phyloP scores from a whole-genome alignment of 2,888 invertebrate genomes.

The Acleris cristana region DNA sequence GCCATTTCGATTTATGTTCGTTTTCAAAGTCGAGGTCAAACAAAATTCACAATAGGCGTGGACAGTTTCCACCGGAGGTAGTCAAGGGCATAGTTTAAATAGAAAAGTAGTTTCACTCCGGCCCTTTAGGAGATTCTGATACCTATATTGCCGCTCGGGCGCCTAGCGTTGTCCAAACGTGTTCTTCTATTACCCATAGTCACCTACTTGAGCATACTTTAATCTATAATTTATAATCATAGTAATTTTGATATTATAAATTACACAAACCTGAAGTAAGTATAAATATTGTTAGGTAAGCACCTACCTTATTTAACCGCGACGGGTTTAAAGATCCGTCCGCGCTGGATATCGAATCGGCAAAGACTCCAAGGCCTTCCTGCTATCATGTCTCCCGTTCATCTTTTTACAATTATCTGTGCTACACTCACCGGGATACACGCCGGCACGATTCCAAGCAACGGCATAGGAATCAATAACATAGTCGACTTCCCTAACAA shows the following conservation, averaged over 20 bases:
- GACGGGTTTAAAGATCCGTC: slow-evolving; percentile 21
- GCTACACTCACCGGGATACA: neutral
- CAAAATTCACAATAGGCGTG: neutral
- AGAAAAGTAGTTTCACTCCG: too few species aligned
- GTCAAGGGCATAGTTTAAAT: neutral
- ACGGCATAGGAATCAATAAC: slow-evolving; percentile 12
- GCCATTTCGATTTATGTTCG: neutral
- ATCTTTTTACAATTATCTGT: neutral
- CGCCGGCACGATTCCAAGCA: neutral
- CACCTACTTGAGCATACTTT: too few species aligned
- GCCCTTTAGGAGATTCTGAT: too few species aligned
- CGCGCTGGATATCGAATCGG: slow-evolving; percentile 13
- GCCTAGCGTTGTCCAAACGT: too few species aligned
- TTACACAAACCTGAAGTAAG: too few species aligned
- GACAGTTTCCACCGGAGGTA: too few species aligned
- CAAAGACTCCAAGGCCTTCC: slow-evolving; percentile 15
- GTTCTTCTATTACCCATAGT: too few species aligned
- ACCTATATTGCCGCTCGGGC: too few species aligned
- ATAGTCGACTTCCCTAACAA: slow-evolving; percentile 14
- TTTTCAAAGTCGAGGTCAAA: slow-evolving; percentile 3
- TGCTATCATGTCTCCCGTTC: slow-evolving; percentile 8
- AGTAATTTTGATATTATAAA: too few species aligned
- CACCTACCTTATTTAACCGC: too few species aligned
- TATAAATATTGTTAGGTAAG: slow-evolving; percentile 1
- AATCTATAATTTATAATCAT: too few species aligned